phyloP scores from a whole-genome alignment of 2,797 vertebrate species.

The Lepilemur septentrionalis region DNA sequence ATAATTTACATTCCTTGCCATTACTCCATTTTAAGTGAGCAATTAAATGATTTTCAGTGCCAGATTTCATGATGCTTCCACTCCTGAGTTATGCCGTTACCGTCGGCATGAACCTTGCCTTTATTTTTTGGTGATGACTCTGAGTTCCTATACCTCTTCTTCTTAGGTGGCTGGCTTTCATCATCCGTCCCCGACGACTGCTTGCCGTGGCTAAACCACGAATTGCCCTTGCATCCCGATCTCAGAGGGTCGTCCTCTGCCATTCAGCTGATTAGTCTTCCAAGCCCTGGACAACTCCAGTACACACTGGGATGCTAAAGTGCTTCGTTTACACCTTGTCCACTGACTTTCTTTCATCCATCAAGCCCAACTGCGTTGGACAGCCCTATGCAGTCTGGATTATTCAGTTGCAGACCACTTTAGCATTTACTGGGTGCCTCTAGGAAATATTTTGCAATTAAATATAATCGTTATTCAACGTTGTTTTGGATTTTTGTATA shows the following conservation, averaged over 20 bases:
- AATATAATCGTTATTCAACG: not conserved
- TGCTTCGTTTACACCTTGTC: too few relatives aligned
- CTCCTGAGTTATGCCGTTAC: not conserved
- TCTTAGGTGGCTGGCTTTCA: not conserved
- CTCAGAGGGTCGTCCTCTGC: not conserved
- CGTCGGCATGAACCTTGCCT: too few relatives aligned
- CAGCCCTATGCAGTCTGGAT: fast-evolving
- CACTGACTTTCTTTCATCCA: too few relatives aligned
- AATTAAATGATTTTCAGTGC: too few relatives aligned
- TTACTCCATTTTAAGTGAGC: too few relatives aligned
- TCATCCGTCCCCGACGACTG: not conserved
- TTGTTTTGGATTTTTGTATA: not conserved
- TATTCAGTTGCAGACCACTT: fast-evolving
- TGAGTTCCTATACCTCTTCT: not conserved
- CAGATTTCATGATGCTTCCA: too few relatives aligned
- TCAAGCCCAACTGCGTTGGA: not conserved
- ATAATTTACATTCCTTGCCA: too few relatives aligned
- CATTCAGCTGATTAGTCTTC: not conserved
- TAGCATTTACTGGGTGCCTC: too few relatives aligned
- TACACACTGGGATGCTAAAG: fast-evolving
- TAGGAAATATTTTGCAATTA: not conserved
- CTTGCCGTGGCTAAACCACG: fast-evolving
- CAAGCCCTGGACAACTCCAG: not conserved
- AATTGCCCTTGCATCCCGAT: fast-evolving
- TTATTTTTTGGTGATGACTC: too few relatives aligned